Evolutionary conservation across 1,140 invertebrate genomes (phyloP).

Genomic region (Plutomurus gul): DNA sequence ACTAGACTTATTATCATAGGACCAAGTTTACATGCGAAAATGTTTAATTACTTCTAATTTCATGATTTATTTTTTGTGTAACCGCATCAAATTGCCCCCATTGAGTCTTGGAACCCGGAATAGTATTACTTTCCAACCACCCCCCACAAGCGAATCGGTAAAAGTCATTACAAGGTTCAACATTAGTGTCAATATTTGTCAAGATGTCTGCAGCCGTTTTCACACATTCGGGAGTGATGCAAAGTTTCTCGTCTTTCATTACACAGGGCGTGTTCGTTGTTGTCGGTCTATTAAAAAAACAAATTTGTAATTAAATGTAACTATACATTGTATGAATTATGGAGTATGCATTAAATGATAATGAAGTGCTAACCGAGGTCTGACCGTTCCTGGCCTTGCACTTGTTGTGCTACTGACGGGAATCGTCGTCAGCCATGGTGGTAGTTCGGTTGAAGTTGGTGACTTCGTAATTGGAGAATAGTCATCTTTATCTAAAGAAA

Average conservation of each 20-base stretch:
- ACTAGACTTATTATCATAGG: neutral
- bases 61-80: slow-evolving; percentile 53
- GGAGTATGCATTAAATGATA: too few relatives aligned
- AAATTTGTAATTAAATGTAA: too few relatives aligned
- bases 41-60: slow-evolving; percentile 49
- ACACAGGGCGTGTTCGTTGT: neutral
- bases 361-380: too few relatives aligned
- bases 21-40: too few relatives aligned
- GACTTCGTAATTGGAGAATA: neutral
- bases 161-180: slow-evolving; percentile 58
- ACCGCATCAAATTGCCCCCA: slow-evolving; percentile 53
- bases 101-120: slow-evolving; percentile 48
- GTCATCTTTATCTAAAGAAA: slow-evolving; percentile 9
- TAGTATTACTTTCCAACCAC: slow-evolving; percentile 55
- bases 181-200: slow-evolving; percentile 44
- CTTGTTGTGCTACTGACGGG: neutral
- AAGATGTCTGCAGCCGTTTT: slow-evolving; percentile 42
- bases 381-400: neutral
- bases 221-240: neutral
- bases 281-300: too few relatives aligned
- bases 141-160: slow-evolving; percentile 58
- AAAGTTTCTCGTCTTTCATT: neutral
- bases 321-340: too few relatives aligned
- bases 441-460: neutral
- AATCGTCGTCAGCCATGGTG: slow-evolving; percentile 32